Base-by-base conservation (phyloP, 2,888 invertebrate species). In the Dicycla oo region DNA sequence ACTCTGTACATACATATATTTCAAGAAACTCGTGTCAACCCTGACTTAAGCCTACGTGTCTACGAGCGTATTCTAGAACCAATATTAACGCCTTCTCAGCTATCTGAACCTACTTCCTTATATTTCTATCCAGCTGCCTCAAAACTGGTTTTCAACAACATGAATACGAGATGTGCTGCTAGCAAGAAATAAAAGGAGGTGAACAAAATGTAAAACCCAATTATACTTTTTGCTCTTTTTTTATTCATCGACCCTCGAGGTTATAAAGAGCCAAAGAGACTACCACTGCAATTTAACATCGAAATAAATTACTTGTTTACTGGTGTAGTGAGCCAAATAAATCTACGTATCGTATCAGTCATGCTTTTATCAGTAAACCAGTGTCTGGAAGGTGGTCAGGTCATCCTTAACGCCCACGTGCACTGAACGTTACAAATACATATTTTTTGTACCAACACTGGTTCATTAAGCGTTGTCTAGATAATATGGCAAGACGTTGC, bases 21-120 rank as follows among this genome's bases (percentile, higher is more conserved):
- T 47, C 8, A 26, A 51, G 51, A 34, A 0, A 69, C 11, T 63
- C 43, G 26, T 65, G 73, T 40, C 78, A 83, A 74, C 84, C 83
- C 69, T 85, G 66, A 67, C 2, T 51, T 26, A 66, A 73, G 18
- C 66, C 75, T 76, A 75, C 70, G 71, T 72, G 71, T 84, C 66
- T 75, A 65, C 58, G 23, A 72, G 43, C 67, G 26, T 73, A 78
- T 75, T 73, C 66, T 80, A 76, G 81, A 80, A 53, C 69, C 68
- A 68, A 84, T 70, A 81, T 69, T 47, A 75, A 75, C 65, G 70
- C 75, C 78, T 81, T 69, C 80, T 76, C 58, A 58, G 63, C 62
- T 60, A 67, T 65, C 67, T 58, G 53, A 70, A 71, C 67, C 51
- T 67, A 87, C 76, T 86, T 86, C 87, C 86, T 84, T 77, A 65